phyloP scores from a whole-genome alignment of 2,113 vertebrate species.

The Scomber colias region DNA sequence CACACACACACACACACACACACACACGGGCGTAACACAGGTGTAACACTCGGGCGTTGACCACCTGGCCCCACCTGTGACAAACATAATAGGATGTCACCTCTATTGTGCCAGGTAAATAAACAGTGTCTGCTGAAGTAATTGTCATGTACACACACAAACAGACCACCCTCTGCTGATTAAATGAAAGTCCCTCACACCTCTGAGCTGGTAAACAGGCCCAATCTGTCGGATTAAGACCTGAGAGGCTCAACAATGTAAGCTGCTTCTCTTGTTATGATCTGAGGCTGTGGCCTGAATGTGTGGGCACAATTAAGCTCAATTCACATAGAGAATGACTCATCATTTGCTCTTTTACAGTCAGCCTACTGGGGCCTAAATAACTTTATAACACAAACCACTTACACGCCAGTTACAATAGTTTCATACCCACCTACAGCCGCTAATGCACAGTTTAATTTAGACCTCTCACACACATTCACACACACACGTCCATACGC shows the following conservation, averaged over 20 bases:
- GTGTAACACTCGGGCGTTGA: neutral
- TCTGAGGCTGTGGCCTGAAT: constrained; percentile 18
- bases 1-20: neutral
- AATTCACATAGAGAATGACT: constrained; percentile 69
- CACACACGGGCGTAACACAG: neutral
- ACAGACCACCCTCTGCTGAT: constrained; percentile 52
- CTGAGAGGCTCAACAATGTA: constrained; percentile 54
- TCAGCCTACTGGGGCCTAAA: constrained; percentile 66
- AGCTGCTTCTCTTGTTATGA: constrained; percentile 27
- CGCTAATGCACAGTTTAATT: constrained; percentile 74
- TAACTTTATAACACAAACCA: constrained; percentile 71
- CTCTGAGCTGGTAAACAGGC: constrained; percentile 70
- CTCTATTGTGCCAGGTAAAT: constrained; percentile 67
- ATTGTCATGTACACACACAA: constrained; percentile 28
- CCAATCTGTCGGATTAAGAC: constrained; percentile 61
- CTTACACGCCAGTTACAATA: constrained; percentile 63
- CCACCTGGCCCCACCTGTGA: constrained; percentile 71
- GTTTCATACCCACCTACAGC: constrained; percentile 66
- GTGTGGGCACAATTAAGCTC: constrained; percentile 72
- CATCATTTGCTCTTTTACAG: constrained; percentile 75
- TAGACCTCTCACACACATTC: constrained; percentile 33
- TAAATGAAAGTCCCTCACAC: constrained; percentile 70
- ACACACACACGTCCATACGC: constrained; percentile 11
- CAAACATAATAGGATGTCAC: constrained; percentile 47
- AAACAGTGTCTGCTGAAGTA: constrained; percentile 56